Conservation (phyloP, 2,113 vertebrate genomes). For the Uria lomvia region DNA sequence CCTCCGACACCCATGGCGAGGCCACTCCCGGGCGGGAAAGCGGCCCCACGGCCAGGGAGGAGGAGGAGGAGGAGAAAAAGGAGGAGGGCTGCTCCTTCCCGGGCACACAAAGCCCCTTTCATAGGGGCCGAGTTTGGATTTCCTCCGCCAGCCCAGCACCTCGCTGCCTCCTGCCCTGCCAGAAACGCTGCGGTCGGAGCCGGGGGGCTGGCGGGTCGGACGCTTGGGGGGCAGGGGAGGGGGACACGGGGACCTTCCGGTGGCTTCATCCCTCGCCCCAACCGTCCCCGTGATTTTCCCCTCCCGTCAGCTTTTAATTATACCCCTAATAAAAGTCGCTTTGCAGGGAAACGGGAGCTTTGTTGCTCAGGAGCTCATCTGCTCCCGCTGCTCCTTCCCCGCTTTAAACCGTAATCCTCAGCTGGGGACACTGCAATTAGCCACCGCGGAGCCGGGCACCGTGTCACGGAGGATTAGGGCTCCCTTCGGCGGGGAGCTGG, state of each 20-base stretch:
- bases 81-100: neutral
- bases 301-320: constrained; percentile 57
- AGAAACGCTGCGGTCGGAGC: neutral
- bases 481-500: neutral
- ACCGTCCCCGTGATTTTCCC: neutral
- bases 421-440: constrained; percentile 62
- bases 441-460: neutral
- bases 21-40: neutral
- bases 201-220: neutral
- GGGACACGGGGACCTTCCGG: neutral
- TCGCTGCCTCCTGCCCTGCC: constrained; percentile 42
- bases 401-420: constrained; percentile 51
- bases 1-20: neutral
- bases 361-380: constrained; percentile 64
- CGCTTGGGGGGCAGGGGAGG: neutral
- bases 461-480: constrained; percentile 27
- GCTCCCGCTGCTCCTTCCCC: constrained; percentile 62
- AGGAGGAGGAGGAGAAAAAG: neutral
- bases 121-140: constrained; percentile 43
- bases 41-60: neutral
- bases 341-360: constrained; percentile 50
- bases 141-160: constrained; percentile 51
- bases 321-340: constrained; percentile 46
- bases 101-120: constrained; percentile 67
- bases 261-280: neutral